Evolutionary conservation across 2,888 invertebrate species (phyloP).

Genomic region (Spodoptera exigua): DNA sequence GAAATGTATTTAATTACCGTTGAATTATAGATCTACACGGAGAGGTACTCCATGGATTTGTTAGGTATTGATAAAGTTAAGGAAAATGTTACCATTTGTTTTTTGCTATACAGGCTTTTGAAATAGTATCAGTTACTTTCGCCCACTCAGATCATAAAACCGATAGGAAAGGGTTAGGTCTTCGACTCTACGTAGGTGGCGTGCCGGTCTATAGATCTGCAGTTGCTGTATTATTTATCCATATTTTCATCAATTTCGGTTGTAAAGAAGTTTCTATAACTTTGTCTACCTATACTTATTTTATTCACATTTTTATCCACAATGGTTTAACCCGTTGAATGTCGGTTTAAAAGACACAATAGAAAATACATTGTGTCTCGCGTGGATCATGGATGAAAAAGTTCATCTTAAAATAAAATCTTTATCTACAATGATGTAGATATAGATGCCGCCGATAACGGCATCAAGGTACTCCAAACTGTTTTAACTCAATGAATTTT

Average conservation of each 20-base stretch:
- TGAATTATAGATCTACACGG: neutral
- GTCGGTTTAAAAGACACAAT: too few relatives aligned
- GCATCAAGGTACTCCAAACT: too few relatives aligned
- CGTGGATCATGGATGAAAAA: too few relatives aligned
- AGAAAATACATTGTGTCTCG: too few relatives aligned
- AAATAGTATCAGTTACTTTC: slow-evolving; percentile 36
- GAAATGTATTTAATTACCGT: slow-evolving; percentile 3
- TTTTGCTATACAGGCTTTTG: slow-evolving; percentile 17
- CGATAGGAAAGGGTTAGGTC: slow-evolving; percentile 47
- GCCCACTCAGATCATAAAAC: slow-evolving; percentile 42
- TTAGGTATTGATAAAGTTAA: slow-evolving; percentile 4
- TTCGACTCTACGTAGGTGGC: slow-evolving; percentile 34
- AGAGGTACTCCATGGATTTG: neutral
- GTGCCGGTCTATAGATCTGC: slow-evolving; percentile 31
- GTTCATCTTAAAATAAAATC: too few relatives aligned
- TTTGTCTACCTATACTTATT: slow-evolving; percentile 1
- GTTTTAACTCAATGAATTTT: too few relatives aligned
- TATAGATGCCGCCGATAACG: too few relatives aligned
- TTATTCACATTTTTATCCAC: neutral
- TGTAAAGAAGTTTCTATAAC: slow-evolving; percentile 2
- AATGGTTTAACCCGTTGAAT: too few relatives aligned
- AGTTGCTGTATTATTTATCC: slow-evolving; percentile 28
- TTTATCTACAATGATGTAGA: too few relatives aligned
- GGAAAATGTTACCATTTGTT: slow-evolving; percentile 13
- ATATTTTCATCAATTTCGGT: slow-evolving; percentile 24